Evolutionary conservation across 2,888 invertebrate species (phyloP).

Genomic region (Ecdyonurus torrentis): DNA sequence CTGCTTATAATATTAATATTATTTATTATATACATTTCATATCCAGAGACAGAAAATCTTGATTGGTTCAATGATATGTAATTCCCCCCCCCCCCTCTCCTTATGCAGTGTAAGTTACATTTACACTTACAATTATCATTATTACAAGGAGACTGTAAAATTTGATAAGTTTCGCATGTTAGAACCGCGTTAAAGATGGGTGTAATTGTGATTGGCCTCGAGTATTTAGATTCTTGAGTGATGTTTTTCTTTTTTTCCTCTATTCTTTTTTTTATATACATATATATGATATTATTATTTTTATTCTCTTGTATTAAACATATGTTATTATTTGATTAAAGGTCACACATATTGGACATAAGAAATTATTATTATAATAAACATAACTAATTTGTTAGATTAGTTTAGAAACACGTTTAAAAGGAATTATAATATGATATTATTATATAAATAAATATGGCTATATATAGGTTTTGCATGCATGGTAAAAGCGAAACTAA

Average conservation of each 20-base stretch:
- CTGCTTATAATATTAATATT: not conserved
- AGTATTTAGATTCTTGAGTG: slow-evolving; percentile 1
- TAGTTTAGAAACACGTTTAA: too few relatives aligned
- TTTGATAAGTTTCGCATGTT: not conserved
- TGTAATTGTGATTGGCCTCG: slow-evolving; percentile 1
- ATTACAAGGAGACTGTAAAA: not conserved
- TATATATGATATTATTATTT: too few relatives aligned
- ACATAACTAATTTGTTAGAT: not conserved
- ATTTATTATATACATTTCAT: not conserved
- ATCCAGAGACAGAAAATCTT: not conserved
- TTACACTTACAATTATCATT: not conserved
- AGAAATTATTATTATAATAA: not conserved
- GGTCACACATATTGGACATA: not conserved
- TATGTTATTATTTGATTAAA: not conserved
- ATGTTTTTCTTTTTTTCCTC: too few relatives aligned
- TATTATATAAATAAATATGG: too few relatives aligned
- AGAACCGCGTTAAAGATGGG: not conserved
- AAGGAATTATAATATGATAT: too few relatives aligned
- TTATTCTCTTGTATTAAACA: too few relatives aligned
- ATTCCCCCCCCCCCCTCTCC: too few relatives aligned
- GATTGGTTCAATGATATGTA: not conserved
- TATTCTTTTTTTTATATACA: too few relatives aligned
- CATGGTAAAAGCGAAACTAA: not conserved
- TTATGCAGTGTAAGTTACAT: not conserved
- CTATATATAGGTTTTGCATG: too few relatives aligned